Conservation (phyloP, 2,113 vertebrate species). For the Cephalophus harveyi region DNA sequence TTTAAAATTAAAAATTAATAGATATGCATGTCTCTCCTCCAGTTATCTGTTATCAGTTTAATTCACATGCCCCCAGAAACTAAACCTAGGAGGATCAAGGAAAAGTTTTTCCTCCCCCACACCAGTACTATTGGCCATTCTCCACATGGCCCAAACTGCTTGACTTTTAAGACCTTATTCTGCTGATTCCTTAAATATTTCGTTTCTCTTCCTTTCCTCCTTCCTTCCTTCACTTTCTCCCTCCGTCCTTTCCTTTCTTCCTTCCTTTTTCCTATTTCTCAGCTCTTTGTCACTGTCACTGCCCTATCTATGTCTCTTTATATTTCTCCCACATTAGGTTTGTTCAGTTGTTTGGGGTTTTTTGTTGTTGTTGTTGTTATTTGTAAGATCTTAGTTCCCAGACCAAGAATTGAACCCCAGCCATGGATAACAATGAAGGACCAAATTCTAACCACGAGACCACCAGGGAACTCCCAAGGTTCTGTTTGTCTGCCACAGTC, state of each 20-base stretch:
- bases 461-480: background rate
- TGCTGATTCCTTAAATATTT: background rate
- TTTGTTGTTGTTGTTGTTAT: too few relatives aligned
- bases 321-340: background rate
- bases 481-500: background rate
- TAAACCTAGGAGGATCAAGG: background rate
- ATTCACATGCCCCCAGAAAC: background rate
- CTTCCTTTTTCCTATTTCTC: background rate
- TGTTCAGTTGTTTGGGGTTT: background rate
- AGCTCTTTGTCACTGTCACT: background rate
- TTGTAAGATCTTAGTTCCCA: background rate
- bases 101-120: background rate
- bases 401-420: background rate
- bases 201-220: background rate
- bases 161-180: background rate
- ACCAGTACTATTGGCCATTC: too few relatives aligned
- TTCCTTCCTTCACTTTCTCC: background rate
- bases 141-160: too few relatives aligned
- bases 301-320: background rate
- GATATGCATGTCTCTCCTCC: background rate
- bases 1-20: background rate
- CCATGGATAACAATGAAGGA: background rate
- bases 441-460: background rate
- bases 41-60: background rate
- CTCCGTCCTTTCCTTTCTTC: background rate